Evolutionary conservation across 2,888 invertebrate species (phyloP).

Genomic region (Dascillus cervinus): DNA sequence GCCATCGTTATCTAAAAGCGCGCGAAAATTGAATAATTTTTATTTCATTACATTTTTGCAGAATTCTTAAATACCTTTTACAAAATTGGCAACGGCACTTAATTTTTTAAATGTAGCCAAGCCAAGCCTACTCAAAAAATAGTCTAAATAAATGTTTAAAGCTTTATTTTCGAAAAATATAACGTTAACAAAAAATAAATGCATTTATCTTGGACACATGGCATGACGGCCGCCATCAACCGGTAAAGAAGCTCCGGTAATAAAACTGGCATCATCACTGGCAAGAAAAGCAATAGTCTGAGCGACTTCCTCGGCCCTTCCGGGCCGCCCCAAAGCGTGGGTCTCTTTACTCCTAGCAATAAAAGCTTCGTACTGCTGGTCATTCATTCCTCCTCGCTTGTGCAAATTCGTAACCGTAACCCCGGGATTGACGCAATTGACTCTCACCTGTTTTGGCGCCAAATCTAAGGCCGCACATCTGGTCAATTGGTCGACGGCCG

Average conservation of each 20-base stretch:
- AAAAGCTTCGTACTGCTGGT: slow-evolving; percentile 75
- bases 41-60: no score
- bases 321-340: slow-evolving; percentile 86
- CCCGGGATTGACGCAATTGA: slow-evolving; percentile 91
- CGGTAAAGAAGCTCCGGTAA: slow-evolving; percentile 81
- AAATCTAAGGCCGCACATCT: slow-evolving; percentile 84
- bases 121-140: no score
- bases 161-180: no score
- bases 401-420: slow-evolving; percentile 86
- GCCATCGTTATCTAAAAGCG: no score
- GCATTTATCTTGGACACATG: slow-evolving; percentile 80
- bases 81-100: no score
- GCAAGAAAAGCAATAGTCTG: slow-evolving; percentile 87
- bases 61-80: no score
- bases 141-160: no score
- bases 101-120: no score
- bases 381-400: slow-evolving; percentile 74
- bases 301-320: slow-evolving; percentile 80
- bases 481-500: slow-evolving; percentile 92
- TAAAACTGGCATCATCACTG: slow-evolving; percentile 78
- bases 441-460: slow-evolving; percentile 73
- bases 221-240: slow-evolving; percentile 94
- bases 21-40: no score
- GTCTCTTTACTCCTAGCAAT: slow-evolving; percentile 77
- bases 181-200: no score